Evolutionary conservation across 2,797 vertebrate species (phyloP), one percentile per base, ranked within the genome.

Genomic region (Argya squamiceps): DNA sequence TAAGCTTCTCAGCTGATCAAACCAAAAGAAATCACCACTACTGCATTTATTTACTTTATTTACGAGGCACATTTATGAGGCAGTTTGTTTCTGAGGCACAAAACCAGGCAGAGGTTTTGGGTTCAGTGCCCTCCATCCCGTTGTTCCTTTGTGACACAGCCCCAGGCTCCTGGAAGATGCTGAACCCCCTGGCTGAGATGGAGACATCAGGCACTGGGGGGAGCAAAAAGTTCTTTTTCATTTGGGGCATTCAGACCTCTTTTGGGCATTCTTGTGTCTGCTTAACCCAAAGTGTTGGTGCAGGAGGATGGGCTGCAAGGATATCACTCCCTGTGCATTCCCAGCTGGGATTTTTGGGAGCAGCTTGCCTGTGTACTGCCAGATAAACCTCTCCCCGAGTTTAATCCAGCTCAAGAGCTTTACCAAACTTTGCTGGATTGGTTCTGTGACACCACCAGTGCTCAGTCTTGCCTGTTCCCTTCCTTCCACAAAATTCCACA

Each of bases 211-310:
- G 26, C 46, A 32, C 1, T 0, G 43, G 9, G 49, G 49, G n/a
- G 36, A 77, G 12, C 44, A 80, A 88, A 85, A 73, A 17, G 7
- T n/a, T 26, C 11, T 50, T 63, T 63, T 65, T 52, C 3, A 46
- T 65, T 67, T 0, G 0, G 20, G 32, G 18, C 12, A 27, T 34
- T 88, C 18, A 2, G 4, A 50, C 12, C 47, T 76, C 12, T 41
- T 50, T 36, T 58, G 9, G 4, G 21, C 0, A 0, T n/a, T 85
- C 71, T 52, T 30, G 19, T 4, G 9, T 14, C 58, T 44, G 11
- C 58, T 69, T 37, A 56, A 80, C 24, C 34, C 1, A 0, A 60
- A 52, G 37, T 6, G 21, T 15, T 9, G 10, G 47, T 3, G 7
- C 29, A 52, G 44, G 29, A 4, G 24, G 36, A 41, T 10, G 3